Evolutionary conservation across 2,797 vertebrate species (phyloP).

Genomic region (Cheirogaleus major): DNA sequence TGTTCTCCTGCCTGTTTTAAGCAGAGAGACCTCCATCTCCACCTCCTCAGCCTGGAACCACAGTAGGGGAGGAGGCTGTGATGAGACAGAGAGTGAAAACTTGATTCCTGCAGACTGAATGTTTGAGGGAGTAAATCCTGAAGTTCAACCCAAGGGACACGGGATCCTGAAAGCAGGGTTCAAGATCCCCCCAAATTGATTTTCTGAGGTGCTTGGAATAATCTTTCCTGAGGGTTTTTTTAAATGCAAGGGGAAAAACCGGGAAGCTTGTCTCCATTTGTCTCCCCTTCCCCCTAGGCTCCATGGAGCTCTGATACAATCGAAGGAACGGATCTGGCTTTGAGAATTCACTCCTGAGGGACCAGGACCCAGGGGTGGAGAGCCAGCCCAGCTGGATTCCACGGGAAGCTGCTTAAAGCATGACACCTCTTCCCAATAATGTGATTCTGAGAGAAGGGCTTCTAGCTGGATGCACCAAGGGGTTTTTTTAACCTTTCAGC

Average conservation of each 20-base stretch:
- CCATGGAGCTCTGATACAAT: not conserved
- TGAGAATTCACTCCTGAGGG: slow-evolving; percentile 33
- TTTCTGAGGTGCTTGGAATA: not conserved
- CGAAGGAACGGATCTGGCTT: slow-evolving; percentile 4
- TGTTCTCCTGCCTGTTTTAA: not conserved
- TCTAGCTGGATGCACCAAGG: slow-evolving; percentile 43
- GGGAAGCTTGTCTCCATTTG: not conserved
- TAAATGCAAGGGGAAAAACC: not conserved
- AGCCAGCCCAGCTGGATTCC: not conserved
- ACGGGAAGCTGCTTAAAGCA: slow-evolving; percentile 64
- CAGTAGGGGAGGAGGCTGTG: not conserved
- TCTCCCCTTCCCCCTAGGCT: not conserved
- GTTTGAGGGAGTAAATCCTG: not conserved
- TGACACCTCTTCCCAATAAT: slow-evolving; percentile 27
- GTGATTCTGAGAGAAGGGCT: slow-evolving; percentile 43
- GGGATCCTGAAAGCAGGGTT: not conserved
- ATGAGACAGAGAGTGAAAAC: not conserved
- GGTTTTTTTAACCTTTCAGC: not conserved
- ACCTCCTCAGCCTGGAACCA: not conserved
- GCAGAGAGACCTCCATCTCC: not conserved
- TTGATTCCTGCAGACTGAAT: not conserved
- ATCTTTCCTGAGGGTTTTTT: not conserved
- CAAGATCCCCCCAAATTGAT: not conserved
- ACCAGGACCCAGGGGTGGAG: not conserved
- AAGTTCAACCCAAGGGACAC: not conserved